These are phyloP conservation scores for Drosophila lacteicornis DNA, from an alignment of 1,140 invertebrate species.

Conservation along the genomic window DNA sequence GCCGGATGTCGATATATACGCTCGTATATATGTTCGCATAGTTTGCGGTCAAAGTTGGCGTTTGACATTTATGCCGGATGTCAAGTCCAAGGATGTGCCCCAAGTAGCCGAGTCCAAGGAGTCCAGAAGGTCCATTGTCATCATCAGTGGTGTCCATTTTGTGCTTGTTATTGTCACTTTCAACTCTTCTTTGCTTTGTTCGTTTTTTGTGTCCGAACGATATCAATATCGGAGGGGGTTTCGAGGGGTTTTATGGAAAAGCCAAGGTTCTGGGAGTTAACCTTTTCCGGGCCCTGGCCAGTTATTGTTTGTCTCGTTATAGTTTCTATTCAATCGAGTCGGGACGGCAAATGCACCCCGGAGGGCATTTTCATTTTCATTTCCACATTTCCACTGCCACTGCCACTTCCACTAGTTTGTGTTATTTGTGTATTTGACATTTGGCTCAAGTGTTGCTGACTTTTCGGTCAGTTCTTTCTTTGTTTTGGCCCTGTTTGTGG, in stretches of 20 bases:
- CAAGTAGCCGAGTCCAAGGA: constrained; percentile 16
- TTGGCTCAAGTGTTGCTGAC: constrained; percentile 83
- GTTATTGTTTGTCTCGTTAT: constrained; percentile 53
- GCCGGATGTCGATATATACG: constrained; percentile 5
- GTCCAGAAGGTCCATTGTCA: constrained; percentile 60
- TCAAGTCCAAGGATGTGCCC: constrained; percentile 47
- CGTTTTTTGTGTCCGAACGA: constrained; percentile 17
- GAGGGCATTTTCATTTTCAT: constrained; percentile 73
- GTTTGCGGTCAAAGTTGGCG: constrained; percentile 79
- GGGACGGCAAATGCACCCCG: constrained; percentile 72
- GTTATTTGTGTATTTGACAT: constrained; percentile 82
- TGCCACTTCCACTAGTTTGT: constrained; percentile 15
- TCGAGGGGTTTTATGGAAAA: not conserved
- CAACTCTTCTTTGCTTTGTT: constrained; percentile 30
- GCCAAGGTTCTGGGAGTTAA: constrained; percentile 31
- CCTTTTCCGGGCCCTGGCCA: constrained; percentile 42
- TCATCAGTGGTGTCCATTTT: constrained; percentile 59
- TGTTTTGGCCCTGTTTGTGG: constrained; percentile 21
- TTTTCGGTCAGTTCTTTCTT: constrained; percentile 69
- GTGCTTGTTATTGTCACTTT: constrained; percentile 73
- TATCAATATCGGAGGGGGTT: constrained; percentile 56
- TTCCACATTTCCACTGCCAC: constrained; percentile 4
- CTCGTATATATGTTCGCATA: constrained; percentile 23
- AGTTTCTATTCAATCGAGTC: constrained; percentile 75
- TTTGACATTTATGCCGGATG: constrained; percentile 83